phyloP scores from a whole-genome alignment of 1,140 invertebrate species.

The Cataglyphis hispanica region DNA sequence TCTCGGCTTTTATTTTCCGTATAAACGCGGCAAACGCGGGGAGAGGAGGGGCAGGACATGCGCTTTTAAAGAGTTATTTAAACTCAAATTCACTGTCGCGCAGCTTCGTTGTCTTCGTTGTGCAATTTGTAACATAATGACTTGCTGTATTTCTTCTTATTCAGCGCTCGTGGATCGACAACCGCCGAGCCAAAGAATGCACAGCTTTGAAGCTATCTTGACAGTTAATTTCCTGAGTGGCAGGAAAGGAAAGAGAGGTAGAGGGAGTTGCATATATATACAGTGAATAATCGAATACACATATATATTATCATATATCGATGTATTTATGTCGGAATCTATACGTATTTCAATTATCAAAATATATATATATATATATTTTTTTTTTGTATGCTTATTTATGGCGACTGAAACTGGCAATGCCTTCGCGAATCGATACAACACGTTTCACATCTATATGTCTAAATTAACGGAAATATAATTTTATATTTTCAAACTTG shows the following conservation, averaged over 20 bases:
- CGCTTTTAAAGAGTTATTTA: constrained; percentile 10
- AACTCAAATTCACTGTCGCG: constrained; percentile 31
- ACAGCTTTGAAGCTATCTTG: constrained; percentile 63
- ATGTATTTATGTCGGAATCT: not conserved
- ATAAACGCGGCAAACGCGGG: not conserved
- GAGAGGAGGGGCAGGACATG: no score
- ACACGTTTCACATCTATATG: not conserved
- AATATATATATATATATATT: constrained; percentile 6
- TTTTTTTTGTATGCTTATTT: constrained; percentile 37
- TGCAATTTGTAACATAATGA: constrained; percentile 51
- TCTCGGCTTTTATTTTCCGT: not conserved
- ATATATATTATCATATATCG: constrained; percentile 1
- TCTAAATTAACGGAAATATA: constrained; percentile 32
- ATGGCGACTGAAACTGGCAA: not conserved
- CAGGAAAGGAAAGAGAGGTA: not conserved
- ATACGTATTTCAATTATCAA: constrained; percentile 52
- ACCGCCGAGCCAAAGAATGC: constrained; percentile 46
- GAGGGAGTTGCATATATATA: constrained; percentile 14
- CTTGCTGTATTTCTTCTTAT: constrained; percentile 57
- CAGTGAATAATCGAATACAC: constrained; percentile 43
- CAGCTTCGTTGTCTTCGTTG: not conserved
- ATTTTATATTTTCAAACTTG: constrained; percentile 47
- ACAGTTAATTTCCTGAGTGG: constrained; percentile 72
- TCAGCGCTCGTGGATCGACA: constrained; percentile 48
- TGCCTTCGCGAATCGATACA: constrained; percentile 4